phyloP scores from a whole-genome alignment of 2,888 invertebrate genomes.

The Odontocolon sp. region DNA sequence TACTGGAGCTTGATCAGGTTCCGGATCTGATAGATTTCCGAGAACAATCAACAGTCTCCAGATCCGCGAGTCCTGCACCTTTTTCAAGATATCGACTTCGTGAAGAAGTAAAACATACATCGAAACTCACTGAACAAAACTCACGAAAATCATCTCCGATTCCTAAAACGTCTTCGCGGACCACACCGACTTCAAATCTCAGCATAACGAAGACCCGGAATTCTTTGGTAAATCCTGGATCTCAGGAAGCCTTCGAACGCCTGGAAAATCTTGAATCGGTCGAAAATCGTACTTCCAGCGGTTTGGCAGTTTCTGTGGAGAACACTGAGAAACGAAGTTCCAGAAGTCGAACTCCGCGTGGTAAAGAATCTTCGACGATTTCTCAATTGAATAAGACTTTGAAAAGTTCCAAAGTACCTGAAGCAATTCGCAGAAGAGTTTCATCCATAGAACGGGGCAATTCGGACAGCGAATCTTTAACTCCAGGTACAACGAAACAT shows the following conservation, averaged over 20 bases:
- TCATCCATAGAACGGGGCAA: slow-evolving; percentile 22
- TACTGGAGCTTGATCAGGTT: slow-evolving; percentile 47
- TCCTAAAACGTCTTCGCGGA: slow-evolving; percentile 38
- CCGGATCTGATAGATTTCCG: slow-evolving; percentile 49
- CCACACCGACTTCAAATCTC: neutral
- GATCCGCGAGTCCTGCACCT: neutral
- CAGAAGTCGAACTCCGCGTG: slow-evolving; percentile 16
- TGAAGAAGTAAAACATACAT: slow-evolving; percentile 41
- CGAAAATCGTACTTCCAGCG: neutral
- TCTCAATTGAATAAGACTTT: neutral
- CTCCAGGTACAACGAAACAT: slow-evolving; percentile 1
- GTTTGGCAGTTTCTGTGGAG: neutral
- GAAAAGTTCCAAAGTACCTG: neutral
- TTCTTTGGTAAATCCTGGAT: neutral
- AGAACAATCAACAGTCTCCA: slow-evolving; percentile 30
- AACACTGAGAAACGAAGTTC: neutral
- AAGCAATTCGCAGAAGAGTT: slow-evolving; percentile 8
- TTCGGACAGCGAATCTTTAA: slow-evolving; percentile 45
- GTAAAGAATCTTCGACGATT: neutral
- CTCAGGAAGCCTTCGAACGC: slow-evolving; percentile 43
- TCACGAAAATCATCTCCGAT: slow-evolving; percentile 43
- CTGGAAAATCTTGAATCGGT: neutral
- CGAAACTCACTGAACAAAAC: slow-evolving; percentile 41
- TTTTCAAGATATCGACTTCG: slow-evolving; percentile 29
- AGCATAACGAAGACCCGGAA: neutral